These are phyloP conservation scores for Podarcis muralis DNA, from an alignment of 2,113 vertebrate genomes.

Conservation along the genomic window DNA sequence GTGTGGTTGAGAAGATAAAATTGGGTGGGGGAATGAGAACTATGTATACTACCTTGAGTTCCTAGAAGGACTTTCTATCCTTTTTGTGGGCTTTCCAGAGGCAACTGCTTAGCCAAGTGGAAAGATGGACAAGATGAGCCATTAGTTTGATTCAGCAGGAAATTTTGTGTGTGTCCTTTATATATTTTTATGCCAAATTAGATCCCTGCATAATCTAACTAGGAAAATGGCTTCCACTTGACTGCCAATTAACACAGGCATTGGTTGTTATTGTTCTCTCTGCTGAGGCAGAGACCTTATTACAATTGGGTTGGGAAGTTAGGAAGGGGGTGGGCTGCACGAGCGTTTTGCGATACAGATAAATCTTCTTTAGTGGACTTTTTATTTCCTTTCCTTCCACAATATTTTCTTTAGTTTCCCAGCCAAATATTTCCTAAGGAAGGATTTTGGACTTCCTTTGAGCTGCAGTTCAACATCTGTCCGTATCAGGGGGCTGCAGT, in stretches of 20 bases:
- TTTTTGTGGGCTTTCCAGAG: too few species aligned
- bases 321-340: conserved; percentile 47
- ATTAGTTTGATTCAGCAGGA: neutral
- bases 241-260: conserved; percentile 50
- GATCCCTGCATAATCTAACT: neutral
- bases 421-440: conserved; percentile 72
- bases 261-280: conserved; percentile 57
- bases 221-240: conserved; percentile 41
- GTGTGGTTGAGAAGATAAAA: too few species aligned
- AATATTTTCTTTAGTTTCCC: conserved; percentile 74
- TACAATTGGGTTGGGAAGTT: conserved; percentile 40
- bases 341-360: conserved; percentile 67
- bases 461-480: conserved; percentile 73
- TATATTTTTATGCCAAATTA: neutral
- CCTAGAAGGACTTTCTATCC: too few species aligned
- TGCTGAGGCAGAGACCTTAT: conserved; percentile 54
- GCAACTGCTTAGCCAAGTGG: neutral
- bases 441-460: conserved; percentile 76
- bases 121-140: too few species aligned
- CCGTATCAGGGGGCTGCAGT: conserved; percentile 71
- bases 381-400: conserved; percentile 72
- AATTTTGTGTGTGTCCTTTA: neutral
- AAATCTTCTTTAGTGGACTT: conserved; percentile 73
- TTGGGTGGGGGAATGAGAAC: too few species aligned
- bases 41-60: too few species aligned